Base-by-base conservation (phyloP, 1,140 invertebrate genomes). In the Lepidotrigona ventralis region DNA sequence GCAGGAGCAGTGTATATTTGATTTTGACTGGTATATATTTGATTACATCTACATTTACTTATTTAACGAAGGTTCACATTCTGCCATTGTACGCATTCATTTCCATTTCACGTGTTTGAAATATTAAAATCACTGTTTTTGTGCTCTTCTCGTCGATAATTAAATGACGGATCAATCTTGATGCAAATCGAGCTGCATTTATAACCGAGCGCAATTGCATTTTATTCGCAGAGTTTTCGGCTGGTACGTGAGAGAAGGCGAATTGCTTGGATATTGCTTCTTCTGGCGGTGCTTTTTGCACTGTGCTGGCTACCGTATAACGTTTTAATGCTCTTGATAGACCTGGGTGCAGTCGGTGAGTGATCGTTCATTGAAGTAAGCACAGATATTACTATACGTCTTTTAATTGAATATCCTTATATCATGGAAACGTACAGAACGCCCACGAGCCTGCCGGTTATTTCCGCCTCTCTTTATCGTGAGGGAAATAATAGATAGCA, bases 281-380 rank as follows among this genome's bases (percentile, higher is more conserved):
- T 97, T 1, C 93, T 97, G 8, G 97, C 97, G 0, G 94, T 97
- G 2, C 94, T 97, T 0, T 98, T 98, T 91, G 97, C 97, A 1
- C 89, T 96, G 4, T 97, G 97, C 91, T 97, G 97, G 97, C 91
- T 98, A n/a, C 97, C 97, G 0, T 97, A 97, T 92, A 96, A 97
- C 90, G 95, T 96, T 11, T 92, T 97, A 14, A 95, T 95, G 79
- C 94, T 97, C 17, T 91, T 96, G n/a, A 88, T 96, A 21, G 96
- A 97, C 89, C 94, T 96, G 23, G 90, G 85, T 1, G 46, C 81
- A 33, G 63, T 92, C 51, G 73, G 92, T 92, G 85, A 93, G 90
- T 90, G 29, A 21, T 73, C 6, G 12, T 23, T 54, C 53, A 39
- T 78, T 63, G 54, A 83, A 33, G 53, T 53, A 53, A 58, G 21